Evolutionary conservation across 2,888 invertebrate genomes (phyloP).

Genomic region (Callosobruchus maculatus): DNA sequence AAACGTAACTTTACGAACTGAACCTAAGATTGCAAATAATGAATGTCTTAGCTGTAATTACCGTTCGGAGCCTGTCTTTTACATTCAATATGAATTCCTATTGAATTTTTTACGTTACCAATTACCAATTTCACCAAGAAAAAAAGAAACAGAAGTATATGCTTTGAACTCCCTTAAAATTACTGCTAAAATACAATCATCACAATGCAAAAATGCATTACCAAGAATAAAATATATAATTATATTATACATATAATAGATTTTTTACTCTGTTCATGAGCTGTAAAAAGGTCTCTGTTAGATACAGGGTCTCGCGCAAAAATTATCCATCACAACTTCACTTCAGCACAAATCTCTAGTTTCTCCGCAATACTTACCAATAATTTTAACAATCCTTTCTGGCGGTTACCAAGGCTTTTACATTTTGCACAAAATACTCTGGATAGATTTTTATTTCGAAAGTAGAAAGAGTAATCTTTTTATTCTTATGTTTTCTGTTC

Average conservation of each 20-base stretch:
- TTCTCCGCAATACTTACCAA: neutral
- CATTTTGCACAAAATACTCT: too few species aligned
- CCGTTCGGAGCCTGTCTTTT: slow-evolving; percentile 32
- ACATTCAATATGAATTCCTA: slow-evolving; percentile 9
- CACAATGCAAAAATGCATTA: slow-evolving; percentile 74
- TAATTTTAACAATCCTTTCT: neutral
- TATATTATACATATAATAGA: slow-evolving; percentile 51
- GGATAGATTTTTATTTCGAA: too few species aligned
- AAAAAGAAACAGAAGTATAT: slow-evolving; percentile 46
- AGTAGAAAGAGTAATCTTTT: too few species aligned
- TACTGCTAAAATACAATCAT: slow-evolving; percentile 55
- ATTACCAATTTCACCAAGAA: slow-evolving; percentile 22
- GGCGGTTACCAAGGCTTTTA: too few species aligned
- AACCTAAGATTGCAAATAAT: slow-evolving; percentile 41
- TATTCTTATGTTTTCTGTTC: too few species aligned
- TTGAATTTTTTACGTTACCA: slow-evolving; percentile 8
- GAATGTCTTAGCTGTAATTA: slow-evolving; percentile 46
- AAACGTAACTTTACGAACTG: slow-evolving; percentile 25
- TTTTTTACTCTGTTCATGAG: slow-evolving; percentile 43
- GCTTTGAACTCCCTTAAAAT: slow-evolving; percentile 47
- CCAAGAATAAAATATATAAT: slow-evolving; percentile 77
- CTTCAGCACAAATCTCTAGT: neutral
- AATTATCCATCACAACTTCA: neutral
- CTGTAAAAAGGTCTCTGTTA: slow-evolving; percentile 22
- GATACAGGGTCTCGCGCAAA: neutral